These are phyloP conservation scores for Anastatus disparis DNA, from an alignment of 1,140 invertebrate genomes.

Conservation along the genomic window DNA sequence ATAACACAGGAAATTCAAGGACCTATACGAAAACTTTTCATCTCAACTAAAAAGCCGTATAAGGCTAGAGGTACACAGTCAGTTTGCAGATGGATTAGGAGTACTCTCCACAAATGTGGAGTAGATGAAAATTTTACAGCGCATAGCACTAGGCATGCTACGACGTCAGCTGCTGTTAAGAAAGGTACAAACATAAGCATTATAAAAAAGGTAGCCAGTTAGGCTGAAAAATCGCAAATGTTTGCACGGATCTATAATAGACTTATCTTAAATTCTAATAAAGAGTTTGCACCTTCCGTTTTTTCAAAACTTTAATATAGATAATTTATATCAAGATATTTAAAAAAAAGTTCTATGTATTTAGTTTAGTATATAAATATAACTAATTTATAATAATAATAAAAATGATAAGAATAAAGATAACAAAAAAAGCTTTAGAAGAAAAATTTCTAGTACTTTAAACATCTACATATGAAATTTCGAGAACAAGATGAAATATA, in stretches of 20 bases:
- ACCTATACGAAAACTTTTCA: conserved; percentile 19
- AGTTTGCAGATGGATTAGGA: conserved; percentile 45
- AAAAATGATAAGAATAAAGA: background rate
- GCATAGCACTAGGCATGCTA: no score
- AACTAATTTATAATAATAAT: background rate
- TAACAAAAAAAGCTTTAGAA: background rate
- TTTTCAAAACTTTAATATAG: no score
- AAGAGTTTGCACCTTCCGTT: background rate
- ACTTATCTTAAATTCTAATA: conserved; percentile 22
- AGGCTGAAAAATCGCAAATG: conserved; percentile 44
- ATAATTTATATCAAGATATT: no score
- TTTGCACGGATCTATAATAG: conserved; percentile 51
- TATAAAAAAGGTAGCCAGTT: conserved; percentile 46
- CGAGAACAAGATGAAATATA: no score
- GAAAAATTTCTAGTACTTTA: no score
- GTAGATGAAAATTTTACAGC: conserved; percentile 32
- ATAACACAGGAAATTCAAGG: conserved; percentile 35
- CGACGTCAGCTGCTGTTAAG: conserved; percentile 43
- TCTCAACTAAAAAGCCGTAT: conserved; percentile 42
- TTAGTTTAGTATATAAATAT: background rate
- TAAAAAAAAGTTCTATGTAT: no score
- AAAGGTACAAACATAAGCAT: conserved; percentile 43
- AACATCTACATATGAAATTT: no score
- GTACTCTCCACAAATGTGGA: background rate
- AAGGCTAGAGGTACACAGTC: conserved; percentile 40